phyloP scores from a whole-genome alignment of 2,888 invertebrate genomes.

The Autographa pulchrina region DNA sequence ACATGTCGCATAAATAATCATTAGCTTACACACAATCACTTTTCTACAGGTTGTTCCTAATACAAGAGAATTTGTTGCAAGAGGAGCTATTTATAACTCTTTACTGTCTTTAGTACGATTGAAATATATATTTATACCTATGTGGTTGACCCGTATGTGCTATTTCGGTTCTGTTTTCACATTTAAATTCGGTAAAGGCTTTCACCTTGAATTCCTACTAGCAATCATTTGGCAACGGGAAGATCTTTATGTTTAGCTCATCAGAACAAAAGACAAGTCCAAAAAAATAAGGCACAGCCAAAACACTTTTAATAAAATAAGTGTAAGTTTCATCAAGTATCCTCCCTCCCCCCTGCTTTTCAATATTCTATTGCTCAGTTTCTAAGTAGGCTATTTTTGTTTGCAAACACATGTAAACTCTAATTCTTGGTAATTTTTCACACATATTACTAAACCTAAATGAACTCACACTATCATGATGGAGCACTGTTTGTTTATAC shows the following conservation, averaged over 20 bases:
- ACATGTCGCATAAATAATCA: constrained; percentile 18
- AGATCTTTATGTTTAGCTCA: too few relatives aligned
- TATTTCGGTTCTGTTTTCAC: too few relatives aligned
- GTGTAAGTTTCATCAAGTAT: neutral
- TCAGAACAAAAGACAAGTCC: too few relatives aligned
- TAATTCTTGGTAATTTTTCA: neutral
- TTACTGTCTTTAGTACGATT: neutral
- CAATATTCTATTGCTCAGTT: neutral
- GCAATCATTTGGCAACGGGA: too few relatives aligned
- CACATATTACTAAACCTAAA: neutral
- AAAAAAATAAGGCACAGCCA: too few relatives aligned
- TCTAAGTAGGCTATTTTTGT: constrained; percentile 1
- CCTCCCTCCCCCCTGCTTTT: too few relatives aligned
- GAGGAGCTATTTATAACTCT: neutral
- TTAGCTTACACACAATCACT: constrained; percentile 12
- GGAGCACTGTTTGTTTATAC: neutral
- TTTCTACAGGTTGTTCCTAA: constrained; percentile 3
- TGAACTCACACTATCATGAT: neutral
- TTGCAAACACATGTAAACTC: neutral
- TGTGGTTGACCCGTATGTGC: too few relatives aligned
- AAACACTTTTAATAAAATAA: neutral
- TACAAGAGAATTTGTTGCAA: neutral
- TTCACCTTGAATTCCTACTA: too few relatives aligned
- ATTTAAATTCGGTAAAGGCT: too few relatives aligned
- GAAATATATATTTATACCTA: too few relatives aligned